phyloP scores from a whole-genome alignment of 2,888 invertebrate species.

The Aspidapion aeneum region DNA sequence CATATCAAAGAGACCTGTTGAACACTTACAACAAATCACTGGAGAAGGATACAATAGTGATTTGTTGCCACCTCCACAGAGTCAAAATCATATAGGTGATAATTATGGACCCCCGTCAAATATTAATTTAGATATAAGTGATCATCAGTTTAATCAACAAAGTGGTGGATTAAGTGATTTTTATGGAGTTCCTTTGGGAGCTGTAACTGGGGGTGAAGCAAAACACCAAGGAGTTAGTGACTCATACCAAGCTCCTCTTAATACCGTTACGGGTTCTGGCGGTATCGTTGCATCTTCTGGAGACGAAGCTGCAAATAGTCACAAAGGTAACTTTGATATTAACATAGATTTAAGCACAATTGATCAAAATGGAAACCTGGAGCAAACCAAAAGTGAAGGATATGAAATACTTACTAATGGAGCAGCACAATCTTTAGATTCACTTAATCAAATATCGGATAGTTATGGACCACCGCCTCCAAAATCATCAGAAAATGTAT shows the following conservation, averaged over 20 bases:
- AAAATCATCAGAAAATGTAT: slow-evolving; percentile 43
- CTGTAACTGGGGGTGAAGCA: slow-evolving; percentile 25
- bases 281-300: slow-evolving; percentile 42
- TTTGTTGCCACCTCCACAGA: slow-evolving; percentile 38
- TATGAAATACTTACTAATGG: slow-evolving; percentile 43
- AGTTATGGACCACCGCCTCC: slow-evolving; percentile 42
- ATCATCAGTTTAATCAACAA: slow-evolving; percentile 8
- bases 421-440: slow-evolving; percentile 17
- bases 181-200: slow-evolving; percentile 23
- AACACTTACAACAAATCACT: slow-evolving; percentile 34
- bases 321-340: slow-evolving; percentile 12
- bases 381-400: slow-evolving; percentile 48
- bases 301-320: slow-evolving; percentile 32
- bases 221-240: slow-evolving; percentile 42
- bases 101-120: slow-evolving; percentile 17
- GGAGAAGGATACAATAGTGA: slow-evolving; percentile 46
- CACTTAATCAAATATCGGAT: slow-evolving; percentile 25
- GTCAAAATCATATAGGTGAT: slow-evolving; percentile 23
- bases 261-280: slow-evolving; percentile 47
- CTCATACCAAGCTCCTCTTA: slow-evolving; percentile 54
- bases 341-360: slow-evolving; percentile 24
- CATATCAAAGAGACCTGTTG: slow-evolving; percentile 39
- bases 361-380: slow-evolving; percentile 23
- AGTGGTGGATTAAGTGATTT: slow-evolving; percentile 24
- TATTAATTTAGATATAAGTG: slow-evolving; percentile 6